Evolutionary conservation across 2,797 vertebrate species (phyloP).

Genomic region (Antennarius maculatus): DNA sequence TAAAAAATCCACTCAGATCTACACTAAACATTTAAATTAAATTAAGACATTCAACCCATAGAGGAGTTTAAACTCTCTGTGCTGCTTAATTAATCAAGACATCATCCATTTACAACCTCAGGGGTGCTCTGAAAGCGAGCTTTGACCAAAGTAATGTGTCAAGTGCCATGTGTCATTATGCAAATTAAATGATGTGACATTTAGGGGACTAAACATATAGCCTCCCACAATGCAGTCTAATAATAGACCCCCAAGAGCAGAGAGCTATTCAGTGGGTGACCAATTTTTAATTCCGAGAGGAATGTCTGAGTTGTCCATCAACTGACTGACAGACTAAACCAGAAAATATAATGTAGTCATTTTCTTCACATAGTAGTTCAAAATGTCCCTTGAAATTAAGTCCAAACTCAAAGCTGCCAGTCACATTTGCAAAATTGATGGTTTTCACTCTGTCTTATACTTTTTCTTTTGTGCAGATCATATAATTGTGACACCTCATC

Average conservation of each 20-base stretch:
- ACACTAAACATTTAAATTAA: not conserved
- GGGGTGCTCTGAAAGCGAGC: conserved; percentile 20
- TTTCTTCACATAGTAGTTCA: conserved; percentile 6
- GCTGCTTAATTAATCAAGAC: conserved; percentile 16
- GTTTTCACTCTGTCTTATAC: conserved; percentile 26
- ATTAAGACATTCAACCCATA: conserved; percentile 3
- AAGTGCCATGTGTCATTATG: too few relatives aligned
- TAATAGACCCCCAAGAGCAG: conserved; percentile 48
- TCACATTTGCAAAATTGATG: conserved; percentile 53
- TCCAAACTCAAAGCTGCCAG: conserved; percentile 26
- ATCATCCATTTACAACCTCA: not conserved
- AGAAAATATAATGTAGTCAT: conserved; percentile 4
- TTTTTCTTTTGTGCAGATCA: conserved; percentile 17
- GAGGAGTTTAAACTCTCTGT: conserved; percentile 2
- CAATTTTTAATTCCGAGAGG: conserved; percentile 25
- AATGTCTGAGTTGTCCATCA: conserved; percentile 30
- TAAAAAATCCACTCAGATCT: not conserved
- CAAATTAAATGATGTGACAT: conserved; percentile 55
- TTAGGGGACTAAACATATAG: conserved; percentile 36
- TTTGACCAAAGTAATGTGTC: conserved; percentile 53
- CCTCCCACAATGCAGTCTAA: conserved; percentile 32
- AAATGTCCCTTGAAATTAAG: conserved; percentile 11
- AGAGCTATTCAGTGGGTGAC: conserved; percentile 5
- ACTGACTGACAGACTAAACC: conserved; percentile 19
- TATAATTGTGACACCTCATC: conserved; percentile 20